phyloP scores from a whole-genome alignment of 2,888 invertebrate species.

The Morpho deidamia region DNA sequence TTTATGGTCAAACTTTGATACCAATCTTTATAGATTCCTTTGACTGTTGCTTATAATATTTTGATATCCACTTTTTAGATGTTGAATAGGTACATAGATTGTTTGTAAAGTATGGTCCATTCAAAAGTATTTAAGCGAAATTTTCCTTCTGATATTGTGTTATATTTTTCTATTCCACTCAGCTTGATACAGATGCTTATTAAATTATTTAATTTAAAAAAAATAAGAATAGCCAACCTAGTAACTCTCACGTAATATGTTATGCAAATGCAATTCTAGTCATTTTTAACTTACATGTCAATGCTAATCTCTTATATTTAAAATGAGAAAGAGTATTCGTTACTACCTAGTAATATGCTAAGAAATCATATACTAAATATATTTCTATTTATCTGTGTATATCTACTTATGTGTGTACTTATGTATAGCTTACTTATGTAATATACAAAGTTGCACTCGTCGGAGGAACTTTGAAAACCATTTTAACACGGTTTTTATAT shows the following conservation, averaged over 20 bases:
- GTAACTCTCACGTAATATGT: not conserved
- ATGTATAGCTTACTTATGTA: conserved; percentile 60
- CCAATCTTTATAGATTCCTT: conserved; percentile 37
- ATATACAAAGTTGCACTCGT: conserved; percentile 43
- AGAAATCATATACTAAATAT: conserved; percentile 15
- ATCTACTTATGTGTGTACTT: conserved; percentile 51
- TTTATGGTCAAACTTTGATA: conserved; percentile 49
- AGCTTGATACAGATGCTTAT: not conserved
- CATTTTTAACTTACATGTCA: not conserved
- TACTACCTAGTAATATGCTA: conserved; percentile 11
- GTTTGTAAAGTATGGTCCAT: conserved; percentile 22
- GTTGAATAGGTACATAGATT: conserved; percentile 47
- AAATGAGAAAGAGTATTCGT: conserved; percentile 6
- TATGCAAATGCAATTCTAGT: not conserved
- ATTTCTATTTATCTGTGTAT: conserved; percentile 36
- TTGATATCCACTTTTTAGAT: conserved; percentile 44
- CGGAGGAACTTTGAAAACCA: conserved; percentile 7
- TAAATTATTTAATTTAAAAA: not conserved
- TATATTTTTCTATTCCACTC: not conserved
- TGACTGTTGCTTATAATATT: conserved; percentile 42
- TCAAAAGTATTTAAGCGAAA: conserved; percentile 9
- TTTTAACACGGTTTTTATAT: not conserved
- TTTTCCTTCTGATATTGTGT: conserved; percentile 1
- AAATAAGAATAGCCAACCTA: not conserved
- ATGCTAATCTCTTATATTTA: not conserved